Evolutionary conservation across 1,140 invertebrate genomes (phyloP).

Genomic region (Hermatobates lingyangjiaoensis): DNA sequence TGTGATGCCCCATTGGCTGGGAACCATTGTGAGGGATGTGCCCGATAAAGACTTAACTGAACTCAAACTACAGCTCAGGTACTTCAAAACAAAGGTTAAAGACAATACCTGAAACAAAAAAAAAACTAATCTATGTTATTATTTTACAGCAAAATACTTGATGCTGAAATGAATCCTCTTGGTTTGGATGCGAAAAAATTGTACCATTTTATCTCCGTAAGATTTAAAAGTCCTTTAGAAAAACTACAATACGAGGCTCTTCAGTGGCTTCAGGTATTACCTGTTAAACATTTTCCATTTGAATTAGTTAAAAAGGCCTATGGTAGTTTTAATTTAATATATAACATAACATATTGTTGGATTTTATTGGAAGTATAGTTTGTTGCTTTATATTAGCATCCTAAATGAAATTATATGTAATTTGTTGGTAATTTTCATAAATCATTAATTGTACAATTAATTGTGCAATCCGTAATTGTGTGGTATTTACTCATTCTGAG

Average conservation of each 20-base stretch:
- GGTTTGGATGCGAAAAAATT: constrained; percentile 85
- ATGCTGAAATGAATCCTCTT: constrained; percentile 85
- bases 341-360: not conserved
- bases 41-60: constrained; percentile 80
- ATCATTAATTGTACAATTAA: no score
- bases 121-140: no score
- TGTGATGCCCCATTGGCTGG: constrained; percentile 97
- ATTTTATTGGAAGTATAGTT: no score
- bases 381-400: no score
- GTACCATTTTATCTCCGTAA: constrained; percentile 80
- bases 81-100: no score
- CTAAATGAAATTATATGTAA: no score
- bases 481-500: no score
- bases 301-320: not conserved
- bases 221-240: constrained; percentile 66
- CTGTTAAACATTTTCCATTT: not conserved
- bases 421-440: no score
- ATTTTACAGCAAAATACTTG: constrained; percentile 94
- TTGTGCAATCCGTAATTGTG: no score
- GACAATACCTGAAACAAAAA: no score
- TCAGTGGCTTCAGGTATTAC: constrained; percentile 74
- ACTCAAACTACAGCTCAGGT: constrained; percentile 76
- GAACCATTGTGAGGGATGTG: constrained; percentile 87
- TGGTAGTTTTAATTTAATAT: constrained; percentile 1
- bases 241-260: constrained; percentile 85